phyloP scores from a whole-genome alignment of 2,113 vertebrate genomes.

The Thalassarche chlororhynchos region DNA sequence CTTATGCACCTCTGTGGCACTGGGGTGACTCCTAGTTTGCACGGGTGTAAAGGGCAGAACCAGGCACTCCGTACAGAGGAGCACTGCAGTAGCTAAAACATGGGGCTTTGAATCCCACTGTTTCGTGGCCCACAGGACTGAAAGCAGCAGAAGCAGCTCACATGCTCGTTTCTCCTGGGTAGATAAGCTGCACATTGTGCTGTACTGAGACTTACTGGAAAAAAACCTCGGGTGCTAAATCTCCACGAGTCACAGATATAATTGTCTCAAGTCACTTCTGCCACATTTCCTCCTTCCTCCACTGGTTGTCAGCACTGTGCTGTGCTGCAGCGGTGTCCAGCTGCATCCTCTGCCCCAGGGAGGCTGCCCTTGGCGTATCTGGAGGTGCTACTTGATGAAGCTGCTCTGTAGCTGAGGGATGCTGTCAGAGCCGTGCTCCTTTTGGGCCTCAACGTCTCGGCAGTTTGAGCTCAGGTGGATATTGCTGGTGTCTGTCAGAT shows the following conservation, averaged over 20 bases:
- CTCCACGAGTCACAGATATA: background rate
- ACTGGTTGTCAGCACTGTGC: conserved; percentile 40
- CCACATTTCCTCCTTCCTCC: conserved; percentile 20
- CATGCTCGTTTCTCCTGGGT: accelerated
- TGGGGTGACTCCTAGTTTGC: background rate
- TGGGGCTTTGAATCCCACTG: background rate
- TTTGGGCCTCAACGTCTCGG: accelerated
- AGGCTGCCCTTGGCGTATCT: background rate
- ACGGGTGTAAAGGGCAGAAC: background rate
- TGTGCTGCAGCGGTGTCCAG: background rate
- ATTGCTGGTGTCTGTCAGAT: background rate
- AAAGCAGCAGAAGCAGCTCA: background rate
- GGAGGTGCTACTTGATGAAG: background rate
- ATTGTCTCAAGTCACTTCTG: background rate
- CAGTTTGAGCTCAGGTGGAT: background rate
- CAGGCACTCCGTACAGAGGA: background rate
- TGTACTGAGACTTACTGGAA: background rate
- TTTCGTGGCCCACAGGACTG: background rate
- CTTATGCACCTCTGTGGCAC: background rate
- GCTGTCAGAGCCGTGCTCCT: background rate
- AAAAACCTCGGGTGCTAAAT: background rate
- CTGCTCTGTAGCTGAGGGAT: background rate
- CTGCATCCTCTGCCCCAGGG: background rate
- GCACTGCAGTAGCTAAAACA: background rate
- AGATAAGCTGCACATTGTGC: background rate